Percentiles rank a stretch among this genome's conserved stretches.
These are phyloP conservation scores for Eurosta solidaginis DNA, from an alignment of 1,140 invertebrate genomes.

Conservation along the genomic window DNA sequence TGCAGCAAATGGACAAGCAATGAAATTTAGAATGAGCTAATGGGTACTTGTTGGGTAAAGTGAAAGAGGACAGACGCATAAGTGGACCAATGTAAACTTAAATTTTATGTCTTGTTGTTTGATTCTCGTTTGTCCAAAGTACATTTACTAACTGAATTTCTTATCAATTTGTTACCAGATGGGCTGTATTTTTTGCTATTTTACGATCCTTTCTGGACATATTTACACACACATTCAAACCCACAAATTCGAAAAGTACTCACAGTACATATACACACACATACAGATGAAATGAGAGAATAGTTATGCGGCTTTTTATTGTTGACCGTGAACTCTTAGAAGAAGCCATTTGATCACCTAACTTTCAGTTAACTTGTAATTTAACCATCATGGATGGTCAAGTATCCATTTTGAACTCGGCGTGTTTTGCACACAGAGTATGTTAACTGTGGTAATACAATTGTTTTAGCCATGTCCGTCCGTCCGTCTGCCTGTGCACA, in stretches of 20 bases:
- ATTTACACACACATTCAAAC: slow-evolving; percentile 1
- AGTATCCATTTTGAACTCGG: no score
- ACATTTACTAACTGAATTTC: not conserved
- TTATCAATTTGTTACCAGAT: slow-evolving; percentile 31
- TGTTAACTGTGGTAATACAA: no score
- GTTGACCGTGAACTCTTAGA: not conserved
- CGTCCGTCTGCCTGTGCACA: no score
- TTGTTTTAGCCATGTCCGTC: no score
- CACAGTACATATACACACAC: not conserved
- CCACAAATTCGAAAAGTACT: not conserved
- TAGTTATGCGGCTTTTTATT: not conserved
- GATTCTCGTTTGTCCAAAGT: not conserved
- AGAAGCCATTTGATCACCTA: no score
- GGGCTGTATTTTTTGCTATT: not conserved
- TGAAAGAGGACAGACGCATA: not conserved
- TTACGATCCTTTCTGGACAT: slow-evolving; percentile 13
- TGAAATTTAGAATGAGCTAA: not conserved
- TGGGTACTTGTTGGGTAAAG: not conserved
- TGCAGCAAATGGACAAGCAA: slow-evolving; percentile 2
- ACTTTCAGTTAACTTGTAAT: no score
- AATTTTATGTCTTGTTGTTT: slow-evolving; percentile 1
- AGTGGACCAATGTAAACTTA: not conserved
- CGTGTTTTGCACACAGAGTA: no score
- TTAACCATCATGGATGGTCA: no score
- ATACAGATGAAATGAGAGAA: not conserved